Percentiles rank a stretch among this genome's conserved stretches.
Evolutionary conservation across 2,113 vertebrate species (phyloP).

Genomic region (Malurus alboscapulatus): DNA sequence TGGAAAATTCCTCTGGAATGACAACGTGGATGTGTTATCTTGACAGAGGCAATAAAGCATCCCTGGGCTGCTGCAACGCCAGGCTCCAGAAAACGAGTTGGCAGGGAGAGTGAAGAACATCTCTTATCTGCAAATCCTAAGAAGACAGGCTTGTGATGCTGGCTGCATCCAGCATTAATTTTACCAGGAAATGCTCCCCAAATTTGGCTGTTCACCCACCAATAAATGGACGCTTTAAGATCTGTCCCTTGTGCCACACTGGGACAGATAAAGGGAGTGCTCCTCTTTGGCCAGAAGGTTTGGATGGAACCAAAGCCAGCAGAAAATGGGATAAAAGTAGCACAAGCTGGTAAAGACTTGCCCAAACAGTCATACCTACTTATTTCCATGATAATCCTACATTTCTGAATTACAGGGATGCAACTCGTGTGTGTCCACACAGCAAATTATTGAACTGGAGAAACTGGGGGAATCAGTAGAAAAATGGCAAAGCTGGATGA

Average conservation of each 20-base stretch:
- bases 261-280: too few species aligned
- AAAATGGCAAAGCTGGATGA: not conserved
- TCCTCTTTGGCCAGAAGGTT: not conserved
- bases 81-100: not conserved
- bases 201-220: not conserved
- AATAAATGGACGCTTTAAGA: not conserved
- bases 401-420: not conserved
- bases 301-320: not conserved
- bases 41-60: not conserved
- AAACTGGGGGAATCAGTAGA: rapidly evolving
- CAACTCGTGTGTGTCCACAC: not conserved
- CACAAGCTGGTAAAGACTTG: not conserved
- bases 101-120: not conserved
- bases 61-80: not conserved
- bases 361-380: not conserved
- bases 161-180: not conserved
- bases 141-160: not conserved
- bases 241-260: not conserved
- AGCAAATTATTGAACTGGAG: not conserved
- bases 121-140: not conserved
- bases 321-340: not conserved
- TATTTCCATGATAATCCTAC: not conserved
- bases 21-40: not conserved
- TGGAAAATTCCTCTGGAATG: not conserved
- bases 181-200: not conserved